These are phyloP conservation scores for Megalops atlanticus DNA, from an alignment of 2,113 vertebrate genomes.

Conservation along the genomic window DNA sequence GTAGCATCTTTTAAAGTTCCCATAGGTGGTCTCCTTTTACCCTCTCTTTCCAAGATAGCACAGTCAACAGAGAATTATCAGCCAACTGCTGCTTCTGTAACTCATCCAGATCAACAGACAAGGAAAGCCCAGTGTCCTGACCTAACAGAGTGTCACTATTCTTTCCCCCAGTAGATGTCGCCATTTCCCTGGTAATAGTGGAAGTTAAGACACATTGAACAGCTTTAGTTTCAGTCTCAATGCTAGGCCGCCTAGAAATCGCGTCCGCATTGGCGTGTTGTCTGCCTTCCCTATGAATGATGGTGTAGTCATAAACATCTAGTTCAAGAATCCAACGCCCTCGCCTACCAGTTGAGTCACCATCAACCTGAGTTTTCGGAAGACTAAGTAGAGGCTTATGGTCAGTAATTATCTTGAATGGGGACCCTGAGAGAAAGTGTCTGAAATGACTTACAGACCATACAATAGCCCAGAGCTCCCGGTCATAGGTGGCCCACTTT, in stretches of 20 bases:
- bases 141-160: too few species aligned
- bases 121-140: too few species aligned
- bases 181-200: too few species aligned
- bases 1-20: too few species aligned
- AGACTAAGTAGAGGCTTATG: constrained; percentile 38
- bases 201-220: too few species aligned
- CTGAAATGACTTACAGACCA: constrained; percentile 14
- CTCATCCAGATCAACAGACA: too few species aligned
- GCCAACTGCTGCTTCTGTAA: too few species aligned
- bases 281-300: neutral
- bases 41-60: too few species aligned
- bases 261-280: constrained; percentile 12
- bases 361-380: neutral
- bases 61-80: too few species aligned
- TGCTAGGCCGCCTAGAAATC: neutral
- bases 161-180: too few species aligned
- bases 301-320: constrained; percentile 1
- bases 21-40: too few species aligned
- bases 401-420: constrained; percentile 39
- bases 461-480: constrained; percentile 22
- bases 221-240: neutral
- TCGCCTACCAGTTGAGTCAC: neutral
- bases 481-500: constrained; percentile 29
- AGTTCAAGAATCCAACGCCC: neutral
- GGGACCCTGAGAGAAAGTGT: constrained; percentile 21